A percentile compares a stretch with the other conserved stretches of the same genome.
These are phyloP conservation scores for Adineta ricciae DNA, from an alignment of 2,888 invertebrate genomes.

Conservation along the genomic window DNA sequence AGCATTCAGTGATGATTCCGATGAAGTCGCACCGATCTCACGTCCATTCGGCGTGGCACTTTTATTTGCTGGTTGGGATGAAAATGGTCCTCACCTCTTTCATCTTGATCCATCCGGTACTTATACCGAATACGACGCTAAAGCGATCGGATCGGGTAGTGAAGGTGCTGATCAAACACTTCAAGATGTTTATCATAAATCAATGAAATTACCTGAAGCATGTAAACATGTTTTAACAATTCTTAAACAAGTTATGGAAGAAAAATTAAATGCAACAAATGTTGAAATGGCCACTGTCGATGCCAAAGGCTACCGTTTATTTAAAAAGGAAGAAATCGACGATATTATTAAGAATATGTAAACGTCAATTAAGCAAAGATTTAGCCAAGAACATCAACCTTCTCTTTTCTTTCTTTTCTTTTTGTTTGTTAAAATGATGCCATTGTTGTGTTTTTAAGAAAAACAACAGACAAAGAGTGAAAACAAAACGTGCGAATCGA, in stretches of 20 bases:
- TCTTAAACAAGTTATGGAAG: slow-evolving; percentile 98
- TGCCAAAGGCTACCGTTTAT: slow-evolving; percentile 28
- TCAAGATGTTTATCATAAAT: slow-evolving; percentile 61
- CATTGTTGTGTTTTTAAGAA: neutral
- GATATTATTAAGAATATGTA: slow-evolving; percentile 34
- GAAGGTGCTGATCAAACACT: slow-evolving; percentile 95
- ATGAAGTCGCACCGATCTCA: slow-evolving; percentile 67
- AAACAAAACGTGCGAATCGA: neutral
- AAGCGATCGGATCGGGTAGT: slow-evolving; percentile 96
- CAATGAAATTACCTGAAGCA: slow-evolving; percentile 82
- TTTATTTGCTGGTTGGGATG: slow-evolving; percentile 81
- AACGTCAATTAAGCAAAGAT: neutral
- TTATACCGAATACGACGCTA: slow-evolving; percentile 91
- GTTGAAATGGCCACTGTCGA: slow-evolving; percentile 59
- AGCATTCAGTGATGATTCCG: slow-evolving; percentile 69
- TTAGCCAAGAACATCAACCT: neutral
- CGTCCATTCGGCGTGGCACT: slow-evolving; percentile 97
- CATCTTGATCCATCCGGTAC: slow-evolving; percentile 99
- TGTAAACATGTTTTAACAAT: slow-evolving; percentile 80
- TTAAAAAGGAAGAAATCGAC: slow-evolving; percentile 33
- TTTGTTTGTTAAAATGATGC: neutral
- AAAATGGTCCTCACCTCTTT: slow-evolving; percentile 78
- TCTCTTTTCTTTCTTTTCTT: neutral
- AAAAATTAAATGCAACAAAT: slow-evolving; percentile 87
- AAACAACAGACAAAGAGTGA: neutral